Conservation (phyloP, 2,888 invertebrate species). For the Sarcophaga subvicina region DNA sequence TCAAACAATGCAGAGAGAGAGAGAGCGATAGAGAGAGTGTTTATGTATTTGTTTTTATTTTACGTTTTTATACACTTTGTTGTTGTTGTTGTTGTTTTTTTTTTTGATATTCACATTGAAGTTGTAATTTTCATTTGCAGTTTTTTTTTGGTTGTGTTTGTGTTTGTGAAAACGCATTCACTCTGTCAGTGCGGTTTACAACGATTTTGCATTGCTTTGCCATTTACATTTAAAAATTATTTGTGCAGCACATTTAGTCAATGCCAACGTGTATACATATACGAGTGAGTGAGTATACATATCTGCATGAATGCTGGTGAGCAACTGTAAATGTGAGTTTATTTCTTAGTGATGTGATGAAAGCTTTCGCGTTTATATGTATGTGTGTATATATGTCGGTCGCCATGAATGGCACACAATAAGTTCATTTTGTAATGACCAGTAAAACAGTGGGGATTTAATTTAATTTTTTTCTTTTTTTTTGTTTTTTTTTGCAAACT, state of each 20-base stretch:
- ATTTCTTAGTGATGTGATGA: neutral
- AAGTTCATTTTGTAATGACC: slow-evolving; percentile 47
- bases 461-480: neutral
- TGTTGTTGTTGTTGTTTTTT: neutral
- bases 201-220: slow-evolving; percentile 56
- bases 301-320: neutral
- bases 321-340: neutral
- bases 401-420: slow-evolving; percentile 29
- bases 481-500: neutral
- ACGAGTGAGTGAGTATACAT: neutral
- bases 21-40: neutral
- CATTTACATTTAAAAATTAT: slow-evolving; percentile 64
- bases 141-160: neutral
- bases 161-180: slow-evolving; percentile 47
- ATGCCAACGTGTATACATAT: slow-evolving; percentile 3
- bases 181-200: slow-evolving; percentile 59
- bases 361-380: neutral
- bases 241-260: slow-evolving; percentile 51
- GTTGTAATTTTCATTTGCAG: neutral
- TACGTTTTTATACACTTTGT: neutral
- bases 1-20: neutral
- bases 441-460: slow-evolving; percentile 4
- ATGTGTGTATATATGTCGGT: neutral
- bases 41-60: slow-evolving; percentile 16
- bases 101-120: neutral